Conservation (phyloP, 2,888 invertebrate genomes). For the Sabatieria punctata region DNA sequence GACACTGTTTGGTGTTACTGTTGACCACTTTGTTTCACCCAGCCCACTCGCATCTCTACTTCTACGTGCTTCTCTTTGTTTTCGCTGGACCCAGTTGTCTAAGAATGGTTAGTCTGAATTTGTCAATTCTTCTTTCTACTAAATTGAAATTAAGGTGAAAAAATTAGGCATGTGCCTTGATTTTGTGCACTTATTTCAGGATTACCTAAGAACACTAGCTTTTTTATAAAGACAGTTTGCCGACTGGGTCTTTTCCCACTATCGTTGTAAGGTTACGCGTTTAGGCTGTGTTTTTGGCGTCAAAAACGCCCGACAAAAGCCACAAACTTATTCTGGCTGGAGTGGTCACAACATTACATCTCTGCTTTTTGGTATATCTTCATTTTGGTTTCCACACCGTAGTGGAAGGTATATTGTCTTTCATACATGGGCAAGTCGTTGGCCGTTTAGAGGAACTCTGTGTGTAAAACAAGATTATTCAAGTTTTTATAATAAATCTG, state of each 20-base stretch:
- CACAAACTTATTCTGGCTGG: constrained; percentile 32
- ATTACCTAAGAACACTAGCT: too few species aligned
- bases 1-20: constrained; percentile 37
- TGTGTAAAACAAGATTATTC: too few species aligned
- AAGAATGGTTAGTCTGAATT: constrained; percentile 31
- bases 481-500: too few species aligned
- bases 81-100: constrained; percentile 36
- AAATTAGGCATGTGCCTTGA: too few species aligned
- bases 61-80: constrained; percentile 34
- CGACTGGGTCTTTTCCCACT: too few species aligned
- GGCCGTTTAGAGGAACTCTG: too few species aligned
- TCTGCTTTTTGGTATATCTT: constrained; percentile 37
- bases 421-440: too few species aligned
- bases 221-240: too few species aligned
- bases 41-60: constrained; percentile 35
- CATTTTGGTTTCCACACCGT: constrained; percentile 40
- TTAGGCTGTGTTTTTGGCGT: constrained; percentile 32
- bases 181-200: too few species aligned
- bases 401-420: constrained; percentile 30
- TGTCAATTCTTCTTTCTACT: too few species aligned
- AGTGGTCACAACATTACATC: constrained; percentile 30
- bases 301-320: constrained; percentile 30
- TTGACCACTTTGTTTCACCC: constrained; percentile 36
- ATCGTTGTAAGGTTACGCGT: too few species aligned
- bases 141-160: too few species aligned